Evolutionary conservation across 1,140 invertebrate genomes (phyloP), one percentile per base, ranked within the genome.

Genomic region (Drosophila tropicalis): DNA sequence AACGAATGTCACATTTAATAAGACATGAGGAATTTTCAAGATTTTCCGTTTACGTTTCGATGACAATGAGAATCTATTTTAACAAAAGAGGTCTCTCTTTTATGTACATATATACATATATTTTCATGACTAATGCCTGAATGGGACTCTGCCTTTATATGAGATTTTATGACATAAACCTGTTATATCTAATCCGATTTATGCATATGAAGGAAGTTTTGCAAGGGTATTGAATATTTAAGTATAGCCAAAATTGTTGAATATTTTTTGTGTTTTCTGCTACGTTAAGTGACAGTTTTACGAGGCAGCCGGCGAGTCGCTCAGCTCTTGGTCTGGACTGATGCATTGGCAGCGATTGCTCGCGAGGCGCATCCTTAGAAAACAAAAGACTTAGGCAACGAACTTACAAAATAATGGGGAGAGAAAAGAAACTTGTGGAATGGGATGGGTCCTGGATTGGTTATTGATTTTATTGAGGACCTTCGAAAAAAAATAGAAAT

Each of bases 231-330:
- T 22, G 1, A 58, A 17, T 36, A 3, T 5, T 36, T 17, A 5
- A 15, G 32, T 36, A 58, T 10, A 36, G 10, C 15, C 32, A 15
- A 36, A 58, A 12, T 56, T 32, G n/a, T 9, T 29, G 25, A n/a
- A 29, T 55, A 15, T 34, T 15, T 34, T n/a, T 36, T 41, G 55
- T 67, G 70, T 80, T 80, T 74, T 61, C 70, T 62, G 68, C 70
- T 62, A 76, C 61, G 55, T 77, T 63, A 70, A 81, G 67, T 85
- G 70, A 84, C 77, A 81, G 67, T 69, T 84, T 66, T 66, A 74
- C 47, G 62, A 77, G 72, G 39, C 70, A 74, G 61, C 60, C 65
- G 61, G 25, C 47, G 22, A 40, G 58, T 69, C 36, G 67, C 67
- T 36, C 44, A 19, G 44, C 17, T 22, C 17, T 51, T 51, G 44